These are phyloP conservation scores for Lophotriccus pileatus DNA, from an alignment of 2,797 vertebrate genomes.

Conservation along the genomic window DNA sequence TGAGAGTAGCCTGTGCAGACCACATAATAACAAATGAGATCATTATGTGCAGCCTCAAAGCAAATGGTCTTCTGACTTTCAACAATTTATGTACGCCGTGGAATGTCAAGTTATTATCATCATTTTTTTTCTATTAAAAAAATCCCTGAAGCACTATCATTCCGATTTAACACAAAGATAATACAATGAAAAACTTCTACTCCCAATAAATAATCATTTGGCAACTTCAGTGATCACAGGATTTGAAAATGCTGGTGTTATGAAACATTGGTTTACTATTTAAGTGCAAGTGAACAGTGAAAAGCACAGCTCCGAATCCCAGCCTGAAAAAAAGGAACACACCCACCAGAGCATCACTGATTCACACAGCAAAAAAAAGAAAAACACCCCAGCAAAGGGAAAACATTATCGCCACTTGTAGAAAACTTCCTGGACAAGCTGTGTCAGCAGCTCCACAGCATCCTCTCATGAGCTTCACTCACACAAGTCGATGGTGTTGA, in stretches of 20 bases:
- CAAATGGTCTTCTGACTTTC: conserved; percentile 26
- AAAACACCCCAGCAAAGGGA: background rate
- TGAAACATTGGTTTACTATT: background rate
- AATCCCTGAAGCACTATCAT: background rate
- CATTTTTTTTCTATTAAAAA: background rate
- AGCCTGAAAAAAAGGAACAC: background rate
- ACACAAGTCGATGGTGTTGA: fast-evolving
- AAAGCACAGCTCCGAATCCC: background rate
- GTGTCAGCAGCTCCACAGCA: background rate
- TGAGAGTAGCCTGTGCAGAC: conserved; percentile 7
- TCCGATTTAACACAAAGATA: background rate
- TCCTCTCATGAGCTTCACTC: background rate
- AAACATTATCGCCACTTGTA: background rate
- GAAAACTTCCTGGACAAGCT: background rate
- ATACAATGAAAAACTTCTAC: background rate
- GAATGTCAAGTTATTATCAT: background rate
- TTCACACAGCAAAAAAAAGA: background rate
- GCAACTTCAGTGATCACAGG: background rate
- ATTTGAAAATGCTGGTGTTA: background rate
- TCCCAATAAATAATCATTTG: conserved; percentile 6
- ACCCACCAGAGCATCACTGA: background rate
- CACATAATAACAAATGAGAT: conserved; percentile 36
- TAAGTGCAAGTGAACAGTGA: background rate
- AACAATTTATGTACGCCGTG: background rate
- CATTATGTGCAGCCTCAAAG: conserved; percentile 1